These are phyloP conservation scores for Tromatobia lineatoria DNA, from an alignment of 2,888 invertebrate genomes.

Conservation along the genomic window DNA sequence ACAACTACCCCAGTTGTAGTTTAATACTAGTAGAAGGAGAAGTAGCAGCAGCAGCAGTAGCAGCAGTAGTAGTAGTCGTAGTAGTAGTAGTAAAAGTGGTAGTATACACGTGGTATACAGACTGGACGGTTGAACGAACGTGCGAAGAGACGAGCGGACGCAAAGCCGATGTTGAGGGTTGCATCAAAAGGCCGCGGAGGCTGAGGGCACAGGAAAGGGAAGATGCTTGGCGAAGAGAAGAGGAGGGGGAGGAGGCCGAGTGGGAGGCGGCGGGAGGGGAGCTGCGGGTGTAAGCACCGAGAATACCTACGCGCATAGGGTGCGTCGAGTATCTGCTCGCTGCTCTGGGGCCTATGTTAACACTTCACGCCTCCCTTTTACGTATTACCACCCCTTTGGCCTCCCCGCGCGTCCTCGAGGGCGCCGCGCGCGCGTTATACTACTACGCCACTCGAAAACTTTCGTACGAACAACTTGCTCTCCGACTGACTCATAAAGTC, in stretches of 20 bases:
- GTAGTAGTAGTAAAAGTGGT: not conserved
- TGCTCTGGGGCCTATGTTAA: slow-evolving; percentile 77
- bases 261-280: slow-evolving; percentile 49
- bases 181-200: slow-evolving; percentile 57
- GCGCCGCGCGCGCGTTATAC: slow-evolving; percentile 37
- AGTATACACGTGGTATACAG: slow-evolving; percentile 11
- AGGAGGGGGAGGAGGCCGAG: slow-evolving; percentile 25
- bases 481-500: slow-evolving; percentile 73
- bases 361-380: slow-evolving; percentile 81
- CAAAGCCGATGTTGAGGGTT: slow-evolving; percentile 59
- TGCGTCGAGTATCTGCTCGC: slow-evolving; percentile 77
- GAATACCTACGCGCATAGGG: slow-evolving; percentile 65
- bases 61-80: not conserved
- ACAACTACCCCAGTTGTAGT: too few species aligned
- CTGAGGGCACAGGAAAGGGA: slow-evolving; percentile 54
- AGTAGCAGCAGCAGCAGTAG: slow-evolving; percentile 1
- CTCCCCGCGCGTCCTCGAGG: slow-evolving; percentile 21
- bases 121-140: slow-evolving; percentile 54
- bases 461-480: slow-evolving; percentile 73
- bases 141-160: slow-evolving; percentile 46
- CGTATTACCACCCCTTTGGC: slow-evolving; percentile 74
- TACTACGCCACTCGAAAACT: slow-evolving; percentile 70
- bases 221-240: slow-evolving; percentile 6
- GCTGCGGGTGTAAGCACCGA: slow-evolving; percentile 31
- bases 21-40: not conserved